Base-by-base conservation (phyloP, 2,113 vertebrate species). In the pig (Sus scrofa) region DNA sequence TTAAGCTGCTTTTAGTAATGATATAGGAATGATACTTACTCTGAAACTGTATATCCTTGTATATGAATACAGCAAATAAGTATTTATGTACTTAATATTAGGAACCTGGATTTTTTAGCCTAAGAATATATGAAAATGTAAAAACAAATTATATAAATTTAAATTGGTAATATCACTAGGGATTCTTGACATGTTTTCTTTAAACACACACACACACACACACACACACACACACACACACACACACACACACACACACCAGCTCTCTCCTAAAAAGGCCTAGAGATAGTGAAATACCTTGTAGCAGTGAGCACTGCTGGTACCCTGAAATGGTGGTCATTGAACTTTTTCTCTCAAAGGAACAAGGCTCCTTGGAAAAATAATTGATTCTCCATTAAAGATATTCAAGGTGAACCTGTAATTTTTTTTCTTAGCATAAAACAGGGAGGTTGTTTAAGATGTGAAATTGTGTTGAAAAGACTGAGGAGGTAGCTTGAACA, bases 141-240 rank as follows among this genome's bases (percentile, higher is more conserved):
- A 82, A 88, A 62, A 34, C 50, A 90, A 83, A 26, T 85, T 90
- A 77, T n/a, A 74, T 86, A 91, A 78, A 62, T 86, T 71, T 91
- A 73, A 79, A 54, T 71, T 91, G 71, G 19, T 52, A 78, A 15
- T 78, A 85, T 62, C 24, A 79, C 3, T 63, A 52, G 18, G 79
- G 67, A 63, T 34, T 89, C 24, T 81, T 62, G 13, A 60, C 75
- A 8, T 58, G 30, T 88, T 93, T 87, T 94, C 24, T 63, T 74
- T 50, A 52, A 32, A 81, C 3, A 87, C 24, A 50, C 32, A 44
- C 22, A 44, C 52, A 50, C 32, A 44, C 9, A 44, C 44, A 44
- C 44, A 44, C 44, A 44, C 11, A 50, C 32, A 44, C 9, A 44
- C 44, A 44, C 44, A 44, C 44, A 44, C 11, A 44, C 52, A 50